Evolutionary conservation across 2,888 invertebrate species (phyloP), one percentile per base, ranked within the genome.

Genomic region (Hypsopygia costalis): DNA sequence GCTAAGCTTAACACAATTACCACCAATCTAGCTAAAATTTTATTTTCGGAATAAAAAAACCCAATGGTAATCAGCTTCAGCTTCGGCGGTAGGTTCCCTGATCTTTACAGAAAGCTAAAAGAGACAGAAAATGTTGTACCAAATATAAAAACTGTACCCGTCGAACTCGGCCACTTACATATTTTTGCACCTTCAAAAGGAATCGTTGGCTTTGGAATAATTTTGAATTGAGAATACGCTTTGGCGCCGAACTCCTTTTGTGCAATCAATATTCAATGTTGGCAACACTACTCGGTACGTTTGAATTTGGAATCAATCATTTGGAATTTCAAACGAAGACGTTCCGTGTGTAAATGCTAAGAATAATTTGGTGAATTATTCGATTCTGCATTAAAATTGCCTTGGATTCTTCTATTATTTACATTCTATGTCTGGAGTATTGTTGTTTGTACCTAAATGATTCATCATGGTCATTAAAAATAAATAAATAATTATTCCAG

Each of bases 151-250:
- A 82, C n/a, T 81, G 79, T 74, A 75, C 83, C 83, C 78, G 74
- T 69, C 69, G 70, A 81, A 76, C 76, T 76, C 68, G 67, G 86
- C 83, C 80, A 82, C 88, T 87, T 89, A 89, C 89, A 89, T 89
- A 89, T 89, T 89, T 16, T 89, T 76, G 71, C 70, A 61, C 73
- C 77, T 72, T 87, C 85, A 86, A 89, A 89, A 86, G 87, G 78
- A 86, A 72, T 79, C 73, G 74, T 63, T 70, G 67, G 72, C 62
- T 74, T 68, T 64, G 60, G 86, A 89, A 89, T 87, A 83, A 85
- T 85, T 87, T 86, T 79, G 81, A 85, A 89, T 89, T 76, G 86
- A 87, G 71, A 89, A 89, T 89, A 89, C 89, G 89, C 88, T 89
- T 79, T 76, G 77, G 73, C 78, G 65, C 71, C 66, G 68, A 79